Evolutionary conservation across 2,797 vertebrate species (phyloP).

Genomic region (Tragopan temminckii): DNA sequence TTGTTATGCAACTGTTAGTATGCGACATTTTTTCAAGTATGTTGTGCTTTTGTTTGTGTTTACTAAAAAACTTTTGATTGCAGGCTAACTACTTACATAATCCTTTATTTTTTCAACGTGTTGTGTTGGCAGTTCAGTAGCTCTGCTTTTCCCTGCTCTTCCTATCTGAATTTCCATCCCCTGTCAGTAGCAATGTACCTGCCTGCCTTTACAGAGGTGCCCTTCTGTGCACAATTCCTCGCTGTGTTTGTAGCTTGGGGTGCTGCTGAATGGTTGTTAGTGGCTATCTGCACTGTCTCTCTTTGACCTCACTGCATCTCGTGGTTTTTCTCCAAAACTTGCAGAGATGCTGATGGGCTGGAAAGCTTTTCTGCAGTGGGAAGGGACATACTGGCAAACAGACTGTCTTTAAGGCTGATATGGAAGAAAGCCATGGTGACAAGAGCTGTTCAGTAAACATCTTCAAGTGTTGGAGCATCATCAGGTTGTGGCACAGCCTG

Average conservation of each 20-base stretch:
- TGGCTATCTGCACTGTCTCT: background rate
- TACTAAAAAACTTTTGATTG: background rate
- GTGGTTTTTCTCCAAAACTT: background rate
- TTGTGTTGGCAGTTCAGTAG: background rate
- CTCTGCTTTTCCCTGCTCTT: background rate
- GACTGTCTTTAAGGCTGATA: background rate
- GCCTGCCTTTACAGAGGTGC: background rate
- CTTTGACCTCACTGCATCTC: background rate
- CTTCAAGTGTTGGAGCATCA: background rate
- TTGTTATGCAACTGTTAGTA: background rate
- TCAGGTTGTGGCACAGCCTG: background rate
- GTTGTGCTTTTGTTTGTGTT: background rate
- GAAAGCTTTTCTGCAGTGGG: background rate
- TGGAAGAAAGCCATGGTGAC: background rate
- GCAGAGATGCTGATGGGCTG: background rate
- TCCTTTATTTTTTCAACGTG: background rate
- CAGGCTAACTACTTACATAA: background rate
- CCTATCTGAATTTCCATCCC: background rate
- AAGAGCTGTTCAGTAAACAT: background rate
- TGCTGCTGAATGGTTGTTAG: background rate
- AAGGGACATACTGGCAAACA: background rate
- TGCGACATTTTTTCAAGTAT: background rate
- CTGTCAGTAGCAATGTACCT: background rate
- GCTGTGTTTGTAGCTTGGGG: fast-evolving
- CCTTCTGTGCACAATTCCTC: background rate